Evolutionary conservation across 2,888 invertebrate species (phyloP), one percentile per base, ranked within the genome.

Genomic region (Noctua janthina): DNA sequence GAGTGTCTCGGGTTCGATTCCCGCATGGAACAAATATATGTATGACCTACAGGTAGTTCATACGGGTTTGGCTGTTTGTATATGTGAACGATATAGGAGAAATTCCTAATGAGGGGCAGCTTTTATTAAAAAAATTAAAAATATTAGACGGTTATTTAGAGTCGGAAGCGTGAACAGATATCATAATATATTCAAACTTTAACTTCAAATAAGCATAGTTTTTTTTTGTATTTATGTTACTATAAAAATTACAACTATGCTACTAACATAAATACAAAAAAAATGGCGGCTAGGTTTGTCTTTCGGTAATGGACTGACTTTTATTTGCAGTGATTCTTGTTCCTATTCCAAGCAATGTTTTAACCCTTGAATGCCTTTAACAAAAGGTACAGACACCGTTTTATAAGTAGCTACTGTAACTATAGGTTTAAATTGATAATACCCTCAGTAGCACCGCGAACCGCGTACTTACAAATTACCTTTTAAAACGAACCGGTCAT

Each of bases 401-500:
- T 39, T 11, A 72, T 11, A 20, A 23, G 1, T 35, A n/a, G 2
- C 11, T 59, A 20, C n/a, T 68, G n/a, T 68, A 15, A 13, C 49
- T 15, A 13, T n/a, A n/a, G 17, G 20, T 49, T 72, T 5, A 17
- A 73, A 73, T 56, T 17, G n/a, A 59, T n/a, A 46, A 23, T 5
- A 64, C 29, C 20, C 15, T 23, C 17, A 70, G 11, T 17, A 74
- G 11, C 23, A 43, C 51, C 23, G 7, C 59, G n/a, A 51, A 17
- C 72, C 67, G 56, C 73, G 43, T 70, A 59, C 39, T 73, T 56
- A 67, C 46, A 83, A 83, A 77, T 67, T 76, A 81, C 78, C 67
- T 81, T 86, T 83, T 78, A 81, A 78, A 84, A 84, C 81, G 77
- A 71, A 4, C n/a, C 46, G 74, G 73, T 43, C 73, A 72, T 76